These are phyloP conservation scores for Phalacrocorax pelagicus DNA, from an alignment of 2,113 vertebrate genomes.

Conservation along the genomic window DNA sequence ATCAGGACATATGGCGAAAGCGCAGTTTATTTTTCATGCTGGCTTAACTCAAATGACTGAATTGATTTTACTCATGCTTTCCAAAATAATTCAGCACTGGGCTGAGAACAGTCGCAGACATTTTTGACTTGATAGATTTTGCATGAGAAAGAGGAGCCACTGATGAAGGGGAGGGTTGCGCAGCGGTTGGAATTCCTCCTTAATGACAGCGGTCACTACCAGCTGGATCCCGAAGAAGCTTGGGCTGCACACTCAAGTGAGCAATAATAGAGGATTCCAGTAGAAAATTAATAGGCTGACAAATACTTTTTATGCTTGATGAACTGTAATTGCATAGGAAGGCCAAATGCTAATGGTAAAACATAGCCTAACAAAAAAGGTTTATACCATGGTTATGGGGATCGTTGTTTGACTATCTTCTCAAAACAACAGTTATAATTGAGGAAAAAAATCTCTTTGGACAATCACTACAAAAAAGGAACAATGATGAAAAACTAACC, in stretches of 20 bases:
- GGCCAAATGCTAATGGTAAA: slow-evolving; percentile 28
- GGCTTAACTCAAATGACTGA: slow-evolving; percentile 38
- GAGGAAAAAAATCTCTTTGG: accelerated
- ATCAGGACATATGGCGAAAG: background rate
- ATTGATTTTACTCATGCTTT: slow-evolving; percentile 43
- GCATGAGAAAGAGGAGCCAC: background rate
- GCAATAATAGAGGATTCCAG: slow-evolving; percentile 48
- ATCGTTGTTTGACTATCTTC: slow-evolving; percentile 33
- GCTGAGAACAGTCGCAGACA: background rate
- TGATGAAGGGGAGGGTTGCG: background rate
- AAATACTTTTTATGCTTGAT: slow-evolving; percentile 49
- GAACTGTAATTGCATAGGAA: slow-evolving; percentile 63
- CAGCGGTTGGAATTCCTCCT: slow-evolving; percentile 3
- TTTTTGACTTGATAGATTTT: slow-evolving; percentile 34
- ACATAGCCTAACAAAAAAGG: slow-evolving; percentile 2
- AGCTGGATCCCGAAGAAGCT: slow-evolving; percentile 22
- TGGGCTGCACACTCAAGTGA: slow-evolving; percentile 28
- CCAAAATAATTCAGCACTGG: slow-evolving; percentile 29
- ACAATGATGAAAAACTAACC: background rate
- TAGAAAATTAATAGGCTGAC: slow-evolving; percentile 61
- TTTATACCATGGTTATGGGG: slow-evolving; percentile 30
- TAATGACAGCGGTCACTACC: background rate
- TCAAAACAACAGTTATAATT: background rate
- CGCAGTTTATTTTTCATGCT: slow-evolving; percentile 32
- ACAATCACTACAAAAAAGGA: background rate